phyloP scores from a whole-genome alignment of 37 sponge, comb jelly and placozoan genomes.

The Halisarca cf. caerulea region DNA sequence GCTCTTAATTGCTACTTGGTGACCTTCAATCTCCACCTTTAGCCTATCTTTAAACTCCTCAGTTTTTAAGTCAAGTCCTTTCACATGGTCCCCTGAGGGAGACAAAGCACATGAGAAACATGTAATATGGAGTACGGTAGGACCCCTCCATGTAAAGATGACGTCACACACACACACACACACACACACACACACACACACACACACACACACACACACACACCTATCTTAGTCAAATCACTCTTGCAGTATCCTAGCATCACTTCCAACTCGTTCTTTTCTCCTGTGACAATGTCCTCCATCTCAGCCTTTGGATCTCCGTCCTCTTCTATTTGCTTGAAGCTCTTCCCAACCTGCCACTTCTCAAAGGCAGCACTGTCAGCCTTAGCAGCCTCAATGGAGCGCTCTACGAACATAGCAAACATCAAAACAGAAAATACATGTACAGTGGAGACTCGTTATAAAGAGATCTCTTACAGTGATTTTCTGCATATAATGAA shows the following conservation, averaged over 20 bases:
- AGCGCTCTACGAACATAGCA: neutral
- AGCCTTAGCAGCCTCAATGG: neutral
- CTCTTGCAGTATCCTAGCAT: neutral
- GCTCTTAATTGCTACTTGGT: neutral
- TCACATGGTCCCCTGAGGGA: neutral
- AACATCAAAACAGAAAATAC: neutral
- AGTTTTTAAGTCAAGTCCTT: neutral
- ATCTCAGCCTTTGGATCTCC: neutral
- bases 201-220: neutral
- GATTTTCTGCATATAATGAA: too few species aligned
- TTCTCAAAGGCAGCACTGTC: neutral
- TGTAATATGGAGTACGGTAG: conserved; percentile 37
- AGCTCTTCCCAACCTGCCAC: neutral
- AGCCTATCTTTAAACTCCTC: neutral
- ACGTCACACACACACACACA: too few species aligned
- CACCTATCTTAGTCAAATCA: neutral
- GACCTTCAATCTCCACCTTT: neutral
- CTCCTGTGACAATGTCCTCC: neutral
- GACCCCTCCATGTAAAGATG: conserved; percentile 30
- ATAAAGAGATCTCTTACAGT: neutral
- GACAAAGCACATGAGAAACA: neutral
- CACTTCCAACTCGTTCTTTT: conserved; percentile 7
- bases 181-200: too few species aligned
- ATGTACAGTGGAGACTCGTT: neutral
- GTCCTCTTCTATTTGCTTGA: neutral